Conservation (phyloP, 1,140 invertebrate genomes). For the Oryctes rhinoceros region DNA sequence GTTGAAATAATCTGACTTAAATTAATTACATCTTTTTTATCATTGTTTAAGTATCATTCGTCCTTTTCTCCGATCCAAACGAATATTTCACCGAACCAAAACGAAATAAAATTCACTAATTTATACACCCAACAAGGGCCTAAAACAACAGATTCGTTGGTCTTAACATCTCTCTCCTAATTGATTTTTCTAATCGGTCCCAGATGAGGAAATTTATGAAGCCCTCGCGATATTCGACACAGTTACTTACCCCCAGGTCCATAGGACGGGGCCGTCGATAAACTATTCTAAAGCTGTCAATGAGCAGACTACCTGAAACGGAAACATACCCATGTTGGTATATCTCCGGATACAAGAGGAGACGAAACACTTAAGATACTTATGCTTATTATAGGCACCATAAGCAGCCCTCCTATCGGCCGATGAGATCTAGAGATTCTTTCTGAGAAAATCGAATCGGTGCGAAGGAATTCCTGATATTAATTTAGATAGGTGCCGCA, state of each 20-base stretch:
- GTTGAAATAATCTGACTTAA: too few relatives aligned
- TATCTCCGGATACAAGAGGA: slow-evolving; percentile 12
- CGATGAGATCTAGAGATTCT: slow-evolving; percentile 5
- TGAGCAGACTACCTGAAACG: slow-evolving; percentile 8
- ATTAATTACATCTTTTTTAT: too few relatives aligned
- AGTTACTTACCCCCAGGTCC: neutral
- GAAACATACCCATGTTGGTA: neutral
- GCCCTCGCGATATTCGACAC: slow-evolving; percentile 12
- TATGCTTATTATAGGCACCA: neutral
- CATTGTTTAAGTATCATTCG: too few relatives aligned
- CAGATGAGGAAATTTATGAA: slow-evolving; percentile 12
- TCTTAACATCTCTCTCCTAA: slow-evolving; percentile 3
- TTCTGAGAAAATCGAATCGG: slow-evolving; percentile 18
- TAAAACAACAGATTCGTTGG: slow-evolving; percentile 11
- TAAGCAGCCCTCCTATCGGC: neutral
- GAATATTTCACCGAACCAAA: neutral
- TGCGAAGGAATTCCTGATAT: slow-evolving; percentile 18
- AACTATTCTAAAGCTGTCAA: slow-evolving; percentile 15
- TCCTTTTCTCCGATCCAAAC: too few relatives aligned
- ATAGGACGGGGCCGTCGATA: neutral
- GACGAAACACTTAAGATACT: slow-evolving; percentile 18
- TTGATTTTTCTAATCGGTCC: slow-evolving; percentile 14
- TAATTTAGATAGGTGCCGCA: slow-evolving; percentile 5
- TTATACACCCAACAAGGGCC: neutral
- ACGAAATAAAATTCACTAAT: neutral